Conservation (phyloP, 2,113 vertebrate species). For the Sardina pilchardus region DNA sequence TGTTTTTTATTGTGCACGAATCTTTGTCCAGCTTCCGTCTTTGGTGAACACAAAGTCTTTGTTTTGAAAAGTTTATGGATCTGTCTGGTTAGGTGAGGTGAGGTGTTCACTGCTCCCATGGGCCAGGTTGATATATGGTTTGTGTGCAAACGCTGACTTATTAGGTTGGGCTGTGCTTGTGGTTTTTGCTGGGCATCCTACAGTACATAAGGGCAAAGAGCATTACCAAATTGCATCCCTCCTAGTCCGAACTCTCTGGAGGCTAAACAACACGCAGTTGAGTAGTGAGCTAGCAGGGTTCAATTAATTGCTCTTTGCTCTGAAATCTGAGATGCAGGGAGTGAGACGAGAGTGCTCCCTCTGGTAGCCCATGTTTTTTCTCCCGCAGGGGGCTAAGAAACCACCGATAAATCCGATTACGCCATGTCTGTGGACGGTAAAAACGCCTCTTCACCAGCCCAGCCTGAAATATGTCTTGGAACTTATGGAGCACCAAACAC, state of each 20-base stretch:
- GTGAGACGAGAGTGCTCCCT: neutral
- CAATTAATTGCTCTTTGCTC: neutral
- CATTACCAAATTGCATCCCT: neutral
- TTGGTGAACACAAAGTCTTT: neutral
- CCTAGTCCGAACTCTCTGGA: neutral
- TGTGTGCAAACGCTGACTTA: neutral
- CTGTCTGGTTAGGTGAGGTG: neutral
- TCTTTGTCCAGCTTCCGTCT: neutral
- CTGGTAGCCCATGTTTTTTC: neutral
- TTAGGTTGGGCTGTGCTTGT: neutral
- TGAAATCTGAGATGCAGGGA: neutral
- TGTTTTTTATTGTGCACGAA: neutral
- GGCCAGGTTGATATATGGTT: neutral
- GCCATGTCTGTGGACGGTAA: neutral
- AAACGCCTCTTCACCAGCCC: neutral
- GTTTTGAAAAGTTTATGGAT: constrained; percentile 4
- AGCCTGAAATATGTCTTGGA: neutral
- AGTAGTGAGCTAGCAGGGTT: neutral
- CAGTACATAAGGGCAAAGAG: neutral
- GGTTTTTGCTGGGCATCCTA: neutral
- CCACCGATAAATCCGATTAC: constrained; percentile 16
- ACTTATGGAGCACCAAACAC: neutral
- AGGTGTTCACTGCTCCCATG: neutral
- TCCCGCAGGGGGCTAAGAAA: neutral
- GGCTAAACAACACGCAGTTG: neutral